phyloP scores from a whole-genome alignment of 35 echinoderm and acorn worm genomes.

The Apostichopus japonicus region DNA sequence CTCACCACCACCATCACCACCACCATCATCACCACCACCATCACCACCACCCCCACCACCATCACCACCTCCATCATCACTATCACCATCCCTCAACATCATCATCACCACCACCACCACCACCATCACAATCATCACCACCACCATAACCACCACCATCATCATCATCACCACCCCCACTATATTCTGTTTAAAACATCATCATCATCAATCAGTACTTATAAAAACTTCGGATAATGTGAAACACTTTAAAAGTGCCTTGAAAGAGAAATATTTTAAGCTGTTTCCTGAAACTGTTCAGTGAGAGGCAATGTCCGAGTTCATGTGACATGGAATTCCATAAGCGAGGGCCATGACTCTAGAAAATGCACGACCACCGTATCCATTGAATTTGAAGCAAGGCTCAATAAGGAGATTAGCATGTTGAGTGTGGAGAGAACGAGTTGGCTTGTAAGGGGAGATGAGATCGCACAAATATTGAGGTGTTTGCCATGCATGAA shows the following conservation, averaged over 20 bases:
- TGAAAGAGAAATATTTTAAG: background rate
- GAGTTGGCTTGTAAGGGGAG: background rate
- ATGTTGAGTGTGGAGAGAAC: background rate
- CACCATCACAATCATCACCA: too few relatives aligned
- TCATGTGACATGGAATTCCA: background rate
- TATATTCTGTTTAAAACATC: too few relatives aligned
- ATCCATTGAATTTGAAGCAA: background rate
- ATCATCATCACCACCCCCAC: too few relatives aligned
- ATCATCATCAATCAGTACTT: constrained; percentile 6
- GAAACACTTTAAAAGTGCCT: background rate
- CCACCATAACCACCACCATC: too few relatives aligned
- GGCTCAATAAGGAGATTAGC: background rate
- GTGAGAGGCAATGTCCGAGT: background rate
- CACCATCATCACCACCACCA: too few relatives aligned
- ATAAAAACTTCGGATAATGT: background rate
- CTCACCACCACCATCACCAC: too few relatives aligned
- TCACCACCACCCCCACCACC: too few relatives aligned
- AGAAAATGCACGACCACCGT: background rate
- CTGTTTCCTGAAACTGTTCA: background rate
- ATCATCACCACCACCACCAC: too few relatives aligned
- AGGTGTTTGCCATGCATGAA: background rate
- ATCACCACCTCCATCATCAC: too few relatives aligned
- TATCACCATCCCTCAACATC: too few relatives aligned
- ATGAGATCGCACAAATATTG: background rate
- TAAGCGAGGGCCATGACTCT: background rate